These are phyloP conservation scores for Scaptomyza hsui DNA, from an alignment of 1,140 invertebrate genomes.

Conservation along the genomic window DNA sequence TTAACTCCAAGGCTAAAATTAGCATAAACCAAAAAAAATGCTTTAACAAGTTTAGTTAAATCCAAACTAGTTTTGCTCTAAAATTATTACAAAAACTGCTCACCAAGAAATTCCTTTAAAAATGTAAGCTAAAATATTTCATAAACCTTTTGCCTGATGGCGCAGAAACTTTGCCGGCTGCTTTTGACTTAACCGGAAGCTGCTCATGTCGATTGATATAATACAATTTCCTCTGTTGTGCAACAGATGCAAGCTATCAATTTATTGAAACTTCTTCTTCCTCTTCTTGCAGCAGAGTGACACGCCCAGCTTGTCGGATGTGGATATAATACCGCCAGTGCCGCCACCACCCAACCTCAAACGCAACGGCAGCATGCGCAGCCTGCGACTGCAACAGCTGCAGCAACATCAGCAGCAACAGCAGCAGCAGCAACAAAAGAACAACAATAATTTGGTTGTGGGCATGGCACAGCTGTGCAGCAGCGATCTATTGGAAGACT, in stretches of 20 bases:
- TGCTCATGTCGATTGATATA: constrained; percentile 63
- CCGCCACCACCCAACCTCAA: constrained; percentile 76
- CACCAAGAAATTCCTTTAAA: too few relatives aligned
- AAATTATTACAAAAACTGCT: too few relatives aligned
- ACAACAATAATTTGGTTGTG: constrained; percentile 51
- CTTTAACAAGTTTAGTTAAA: not conserved
- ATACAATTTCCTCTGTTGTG: constrained; percentile 42
- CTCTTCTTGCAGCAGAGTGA: constrained; percentile 65
- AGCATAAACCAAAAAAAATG: not conserved
- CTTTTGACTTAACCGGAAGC: constrained; percentile 40
- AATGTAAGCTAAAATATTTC: not conserved
- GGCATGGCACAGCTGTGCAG: constrained; percentile 68
- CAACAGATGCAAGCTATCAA: constrained; percentile 51
- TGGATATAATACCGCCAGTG: constrained; percentile 80
- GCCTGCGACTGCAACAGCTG: constrained; percentile 67
- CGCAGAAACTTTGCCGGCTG: not conserved
- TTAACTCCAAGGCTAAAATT: not conserved
- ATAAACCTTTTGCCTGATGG: not conserved
- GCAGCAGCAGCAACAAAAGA: constrained; percentile 57
- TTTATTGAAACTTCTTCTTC: constrained; percentile 26
- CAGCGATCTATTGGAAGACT: constrained; percentile 73
- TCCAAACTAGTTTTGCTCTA: too few relatives aligned
- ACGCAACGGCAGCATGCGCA: constrained; percentile 78
- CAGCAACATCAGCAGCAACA: constrained; percentile 58
- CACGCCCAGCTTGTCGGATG: constrained; percentile 76